Evolutionary conservation across 2,113 vertebrate species (phyloP).

Genomic region (Galbula dea): DNA sequence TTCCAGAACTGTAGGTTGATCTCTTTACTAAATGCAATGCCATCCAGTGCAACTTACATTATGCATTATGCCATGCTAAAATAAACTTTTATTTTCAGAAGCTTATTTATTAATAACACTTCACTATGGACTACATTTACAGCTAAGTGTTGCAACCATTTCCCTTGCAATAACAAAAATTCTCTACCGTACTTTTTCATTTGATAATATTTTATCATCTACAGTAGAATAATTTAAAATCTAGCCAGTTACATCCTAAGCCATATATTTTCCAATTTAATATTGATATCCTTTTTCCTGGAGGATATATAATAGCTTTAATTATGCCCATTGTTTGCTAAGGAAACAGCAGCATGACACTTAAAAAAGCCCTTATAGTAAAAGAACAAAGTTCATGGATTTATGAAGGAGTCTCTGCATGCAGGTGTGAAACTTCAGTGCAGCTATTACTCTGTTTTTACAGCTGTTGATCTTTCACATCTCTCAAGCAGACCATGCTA

Average conservation of each 20-base stretch:
- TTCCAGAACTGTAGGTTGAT: not conserved
- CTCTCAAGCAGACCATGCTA: not conserved
- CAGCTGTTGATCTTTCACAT: conserved; percentile 59
- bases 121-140: conserved; percentile 43
- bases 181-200: conserved; percentile 10
- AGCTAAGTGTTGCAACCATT: conserved; percentile 28
- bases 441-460: conserved; percentile 40
- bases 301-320: conserved; percentile 32
- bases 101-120: conserved; percentile 42
- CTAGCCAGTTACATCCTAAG: conserved; percentile 17
- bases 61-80: not conserved
- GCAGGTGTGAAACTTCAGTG: conserved; percentile 39
- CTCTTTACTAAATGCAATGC: not conserved
- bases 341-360: conserved; percentile 42
- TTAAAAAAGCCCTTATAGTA: not conserved
- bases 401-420: not conserved
- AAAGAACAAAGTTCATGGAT: conserved; percentile 35
- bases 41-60: not conserved
- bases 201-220: conserved; percentile 23
- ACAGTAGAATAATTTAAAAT: conserved; percentile 3
- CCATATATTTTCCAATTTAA: not conserved
- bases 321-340: conserved; percentile 62
- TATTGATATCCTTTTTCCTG: not conserved
- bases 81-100: conserved; percentile 40
- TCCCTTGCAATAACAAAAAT: conserved; percentile 48